phyloP scores from a whole-genome alignment of 2,113 vertebrate genomes.

The Philantomba maxwellii region DNA sequence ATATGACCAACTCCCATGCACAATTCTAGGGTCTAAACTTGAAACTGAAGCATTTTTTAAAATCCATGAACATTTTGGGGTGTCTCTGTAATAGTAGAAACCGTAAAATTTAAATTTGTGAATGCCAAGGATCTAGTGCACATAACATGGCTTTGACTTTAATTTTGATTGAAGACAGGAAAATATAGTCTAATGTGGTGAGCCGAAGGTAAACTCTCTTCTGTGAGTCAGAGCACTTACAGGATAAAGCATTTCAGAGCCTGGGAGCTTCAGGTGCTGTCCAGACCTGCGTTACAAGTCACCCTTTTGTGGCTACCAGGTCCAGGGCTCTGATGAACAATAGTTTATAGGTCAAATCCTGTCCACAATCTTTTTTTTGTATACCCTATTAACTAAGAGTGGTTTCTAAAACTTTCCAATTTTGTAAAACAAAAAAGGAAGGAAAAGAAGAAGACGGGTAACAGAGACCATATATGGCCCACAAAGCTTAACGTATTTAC shows the following conservation, averaged over 20 bases:
- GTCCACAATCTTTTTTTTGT: not conserved
- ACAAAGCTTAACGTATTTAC: not conserved
- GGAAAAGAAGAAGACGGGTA: too few species aligned
- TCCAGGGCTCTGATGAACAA: not conserved
- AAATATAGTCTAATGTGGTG: not conserved
- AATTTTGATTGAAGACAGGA: not conserved
- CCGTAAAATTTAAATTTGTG: not conserved
- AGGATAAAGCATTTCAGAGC: not conserved
- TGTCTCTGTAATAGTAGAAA: not conserved
- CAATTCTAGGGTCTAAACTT: not conserved
- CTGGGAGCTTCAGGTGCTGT: not conserved
- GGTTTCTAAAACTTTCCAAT: not conserved
- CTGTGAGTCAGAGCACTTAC: not conserved
- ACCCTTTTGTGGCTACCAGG: not conserved
- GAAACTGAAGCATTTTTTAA: not conserved
- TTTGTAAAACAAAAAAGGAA: not conserved
- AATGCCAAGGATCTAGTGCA: too few species aligned
- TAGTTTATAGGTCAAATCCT: not conserved
- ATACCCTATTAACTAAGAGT: not conserved
- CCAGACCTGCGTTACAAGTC: not conserved
- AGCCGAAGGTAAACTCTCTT: not conserved
- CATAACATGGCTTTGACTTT: not conserved
- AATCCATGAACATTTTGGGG: not conserved
- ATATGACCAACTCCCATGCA: fast-evolving
- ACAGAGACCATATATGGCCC: not conserved